Evolutionary conservation across 2,113 vertebrate species (phyloP).

Genomic region (Copsychus sechellarum): DNA sequence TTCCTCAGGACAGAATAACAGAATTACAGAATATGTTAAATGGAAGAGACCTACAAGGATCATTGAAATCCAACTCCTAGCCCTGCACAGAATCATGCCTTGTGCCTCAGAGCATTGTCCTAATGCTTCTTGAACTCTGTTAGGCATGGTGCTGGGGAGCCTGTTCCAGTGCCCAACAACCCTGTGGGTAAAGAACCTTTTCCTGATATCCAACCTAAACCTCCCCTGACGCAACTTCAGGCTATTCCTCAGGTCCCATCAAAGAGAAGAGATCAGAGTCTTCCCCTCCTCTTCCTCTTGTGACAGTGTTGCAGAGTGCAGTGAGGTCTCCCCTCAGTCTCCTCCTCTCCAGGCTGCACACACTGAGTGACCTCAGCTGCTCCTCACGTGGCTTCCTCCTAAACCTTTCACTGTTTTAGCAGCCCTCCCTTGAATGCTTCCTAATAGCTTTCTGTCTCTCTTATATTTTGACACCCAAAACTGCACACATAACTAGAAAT

Average conservation of each 20-base stretch:
- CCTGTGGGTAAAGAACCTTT: background rate
- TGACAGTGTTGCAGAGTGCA: background rate
- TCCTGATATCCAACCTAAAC: background rate
- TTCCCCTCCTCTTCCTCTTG: background rate
- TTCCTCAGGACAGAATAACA: background rate
- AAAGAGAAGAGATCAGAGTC: background rate
- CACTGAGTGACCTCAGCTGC: too few relatives aligned
- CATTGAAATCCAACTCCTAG: background rate
- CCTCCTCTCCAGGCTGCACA: background rate
- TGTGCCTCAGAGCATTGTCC: background rate
- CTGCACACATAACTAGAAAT: background rate
- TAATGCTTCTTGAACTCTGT: background rate
- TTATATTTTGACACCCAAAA: background rate
- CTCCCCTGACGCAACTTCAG: background rate
- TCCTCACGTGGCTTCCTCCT: background rate
- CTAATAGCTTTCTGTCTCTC: background rate
- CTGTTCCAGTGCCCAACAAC: fast-evolving
- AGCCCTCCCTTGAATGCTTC: background rate
- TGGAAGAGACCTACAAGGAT: background rate
- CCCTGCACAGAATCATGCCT: background rate
- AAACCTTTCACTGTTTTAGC: background rate
- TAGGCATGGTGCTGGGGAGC: background rate
- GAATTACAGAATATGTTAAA: background rate
- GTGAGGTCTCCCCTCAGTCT: background rate
- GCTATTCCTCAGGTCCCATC: background rate